Conservation (phyloP, 2,113 vertebrate species). For the Sapayoa aenigma region DNA sequence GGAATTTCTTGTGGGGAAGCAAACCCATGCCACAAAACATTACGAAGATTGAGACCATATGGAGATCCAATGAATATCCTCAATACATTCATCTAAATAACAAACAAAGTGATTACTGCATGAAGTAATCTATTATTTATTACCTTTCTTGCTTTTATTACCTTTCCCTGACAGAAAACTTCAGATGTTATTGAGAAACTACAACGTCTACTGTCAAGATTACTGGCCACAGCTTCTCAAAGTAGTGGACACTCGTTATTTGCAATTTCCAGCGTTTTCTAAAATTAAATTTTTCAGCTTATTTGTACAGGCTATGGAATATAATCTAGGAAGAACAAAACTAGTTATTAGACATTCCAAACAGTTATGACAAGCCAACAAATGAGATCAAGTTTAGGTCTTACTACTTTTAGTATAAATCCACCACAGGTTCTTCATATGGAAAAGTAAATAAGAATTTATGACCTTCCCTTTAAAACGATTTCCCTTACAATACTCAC, state of each 20-base stretch:
- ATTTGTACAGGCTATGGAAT: background rate
- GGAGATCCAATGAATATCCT: conserved; percentile 77
- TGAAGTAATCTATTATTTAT: background rate
- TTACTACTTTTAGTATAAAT: background rate
- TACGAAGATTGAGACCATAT: conserved; percentile 77
- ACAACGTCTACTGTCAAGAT: background rate
- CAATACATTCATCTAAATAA: conserved; percentile 74
- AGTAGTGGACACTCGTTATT: background rate
- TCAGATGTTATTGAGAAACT: background rate
- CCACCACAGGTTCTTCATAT: background rate
- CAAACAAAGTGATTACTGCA: background rate
- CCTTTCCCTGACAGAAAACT: background rate
- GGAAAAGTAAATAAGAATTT: background rate
- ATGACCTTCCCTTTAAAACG: background rate
- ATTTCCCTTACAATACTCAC: background rate
- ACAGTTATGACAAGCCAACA: background rate
- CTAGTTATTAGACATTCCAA: background rate
- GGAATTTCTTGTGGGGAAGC: conserved; percentile 75
- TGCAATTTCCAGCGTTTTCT: background rate
- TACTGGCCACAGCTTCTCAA: background rate
- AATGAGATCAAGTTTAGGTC: background rate
- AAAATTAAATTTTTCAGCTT: background rate
- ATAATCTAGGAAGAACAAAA: background rate
- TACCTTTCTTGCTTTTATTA: background rate
- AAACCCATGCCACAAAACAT: conserved; percentile 82